phyloP scores from a whole-genome alignment of 2,797 vertebrate species.

The Lerista edwardsae region DNA sequence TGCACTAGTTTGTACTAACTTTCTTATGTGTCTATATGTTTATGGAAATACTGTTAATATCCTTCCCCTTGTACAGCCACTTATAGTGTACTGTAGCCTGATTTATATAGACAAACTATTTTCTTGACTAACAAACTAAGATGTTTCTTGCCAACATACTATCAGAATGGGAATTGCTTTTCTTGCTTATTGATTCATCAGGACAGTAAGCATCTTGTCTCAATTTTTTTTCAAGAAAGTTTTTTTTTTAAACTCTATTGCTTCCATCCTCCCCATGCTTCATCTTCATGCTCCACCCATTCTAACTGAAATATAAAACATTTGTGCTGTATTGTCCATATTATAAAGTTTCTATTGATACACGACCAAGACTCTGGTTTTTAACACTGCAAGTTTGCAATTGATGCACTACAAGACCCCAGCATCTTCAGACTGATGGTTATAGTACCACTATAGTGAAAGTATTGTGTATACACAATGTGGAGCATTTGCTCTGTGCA shows the following conservation, averaged over 20 bases:
- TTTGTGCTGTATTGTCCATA: background rate
- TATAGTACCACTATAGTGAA: background rate
- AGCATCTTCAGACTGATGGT: background rate
- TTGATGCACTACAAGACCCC: background rate
- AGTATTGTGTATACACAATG: background rate
- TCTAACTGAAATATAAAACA: background rate
- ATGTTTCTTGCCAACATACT: background rate
- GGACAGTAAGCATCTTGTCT: background rate
- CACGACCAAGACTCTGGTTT: background rate
- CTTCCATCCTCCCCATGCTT: background rate
- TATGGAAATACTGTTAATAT: background rate
- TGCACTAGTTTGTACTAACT: background rate
- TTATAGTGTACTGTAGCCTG: background rate
- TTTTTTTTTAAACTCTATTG: background rate
- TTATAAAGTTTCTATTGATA: background rate
- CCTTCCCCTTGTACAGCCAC: background rate
- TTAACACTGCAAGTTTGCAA: background rate
- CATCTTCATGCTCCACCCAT: background rate
- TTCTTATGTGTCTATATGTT: background rate
- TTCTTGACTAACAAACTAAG: fast-evolving
- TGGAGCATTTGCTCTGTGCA: background rate
- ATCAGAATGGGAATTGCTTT: background rate
- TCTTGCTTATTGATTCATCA: background rate
- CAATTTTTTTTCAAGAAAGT: background rate
- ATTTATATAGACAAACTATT: background rate